Base-by-base conservation (phyloP, 2,113 vertebrate species). In the Sinocyclocheilus anophthalmus region DNA sequence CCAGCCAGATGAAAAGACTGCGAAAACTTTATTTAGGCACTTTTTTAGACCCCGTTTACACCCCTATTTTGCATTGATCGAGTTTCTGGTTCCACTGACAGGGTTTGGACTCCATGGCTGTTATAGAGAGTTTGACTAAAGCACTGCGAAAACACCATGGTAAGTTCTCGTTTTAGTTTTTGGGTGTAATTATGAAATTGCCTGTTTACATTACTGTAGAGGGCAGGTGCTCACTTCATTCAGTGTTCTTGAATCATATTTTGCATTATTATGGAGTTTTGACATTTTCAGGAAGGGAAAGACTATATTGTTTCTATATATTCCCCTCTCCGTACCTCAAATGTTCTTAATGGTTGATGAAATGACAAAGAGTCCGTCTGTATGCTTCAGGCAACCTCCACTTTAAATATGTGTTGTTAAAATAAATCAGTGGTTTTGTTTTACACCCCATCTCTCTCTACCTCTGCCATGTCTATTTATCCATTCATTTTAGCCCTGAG, bases 91-190 rank as follows among this genome's bases (percentile, higher is more conserved):
- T 90, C 89, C 90, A 91, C 95, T 77, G 9, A 55, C 57, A 99
- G 98, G 98, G 96, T 91, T 94, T 99, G 93, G 99, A 99, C 93
- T 98, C 96, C 89, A 99, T 98, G 89, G 98, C 99, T 94, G 99
- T 99, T 93, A 99, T 99, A 84, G 98, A 99, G 95, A 96, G 95
- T 63, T 95, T 99, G 84, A 97, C 97, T 63, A 99, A 98, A 93
- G 95, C 99, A 87, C 95, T 99, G 37, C 99, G 98, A 93, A 97
- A 97, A 92, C 97, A 99, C 88, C 93, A 97, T 93, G 97, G 98
- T 98, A 95, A 87, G 48, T 2, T 3, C 48, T n/a, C 1, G 33
- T 57, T 67, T 42, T n/a, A 24, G 39, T 59, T 14, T 57, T 78
- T 42, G 2, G 1, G 10, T 42, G 13, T 63, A 37, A 24, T 6